Evolutionary conservation across 1,140 invertebrate genomes (phyloP).

Genomic region (Nilaparvata lugens): DNA sequence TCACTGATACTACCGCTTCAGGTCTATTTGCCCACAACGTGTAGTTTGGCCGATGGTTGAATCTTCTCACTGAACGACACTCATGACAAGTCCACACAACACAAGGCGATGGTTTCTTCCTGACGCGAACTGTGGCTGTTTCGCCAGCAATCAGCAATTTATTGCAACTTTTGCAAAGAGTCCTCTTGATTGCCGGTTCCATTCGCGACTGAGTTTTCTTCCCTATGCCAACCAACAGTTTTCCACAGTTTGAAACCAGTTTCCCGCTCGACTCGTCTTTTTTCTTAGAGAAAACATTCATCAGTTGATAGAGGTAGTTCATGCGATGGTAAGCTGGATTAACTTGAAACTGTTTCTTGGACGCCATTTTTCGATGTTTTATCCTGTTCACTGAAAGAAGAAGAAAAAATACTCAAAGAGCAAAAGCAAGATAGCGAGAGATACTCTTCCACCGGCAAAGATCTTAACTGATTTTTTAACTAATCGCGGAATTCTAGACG

Average conservation of each 20-base stretch:
- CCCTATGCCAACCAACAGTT: conserved; percentile 17
- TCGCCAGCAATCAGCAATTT: conserved; percentile 25
- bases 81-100: conserved; percentile 23
- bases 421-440: not conserved
- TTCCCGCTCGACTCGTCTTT: not conserved
- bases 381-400: not conserved
- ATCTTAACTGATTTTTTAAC: too few relatives aligned
- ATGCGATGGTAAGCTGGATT: conserved; percentile 22
- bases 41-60: conserved; percentile 11
- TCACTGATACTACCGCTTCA: conserved; percentile 1
- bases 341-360: conserved; percentile 17
- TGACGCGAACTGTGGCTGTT: conserved; percentile 22
- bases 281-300: conserved; percentile 11
- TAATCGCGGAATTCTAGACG: too few relatives aligned
- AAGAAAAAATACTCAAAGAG: not conserved
- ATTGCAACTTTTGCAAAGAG: conserved; percentile 27
- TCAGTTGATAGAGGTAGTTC: conserved; percentile 25
- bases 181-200: conserved; percentile 25
- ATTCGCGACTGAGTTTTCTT: conserved; percentile 21
- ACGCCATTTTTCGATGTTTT: conserved; percentile 6
- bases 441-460: not conserved
- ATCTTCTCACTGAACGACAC: conserved; percentile 17
- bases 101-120: conserved; percentile 22
- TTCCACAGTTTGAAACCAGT: conserved; percentile 21
- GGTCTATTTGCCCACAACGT: conserved; percentile 3